Conservation (phyloP, 92 coral and sea anemone genomes). For the Porites evermanni region DNA sequence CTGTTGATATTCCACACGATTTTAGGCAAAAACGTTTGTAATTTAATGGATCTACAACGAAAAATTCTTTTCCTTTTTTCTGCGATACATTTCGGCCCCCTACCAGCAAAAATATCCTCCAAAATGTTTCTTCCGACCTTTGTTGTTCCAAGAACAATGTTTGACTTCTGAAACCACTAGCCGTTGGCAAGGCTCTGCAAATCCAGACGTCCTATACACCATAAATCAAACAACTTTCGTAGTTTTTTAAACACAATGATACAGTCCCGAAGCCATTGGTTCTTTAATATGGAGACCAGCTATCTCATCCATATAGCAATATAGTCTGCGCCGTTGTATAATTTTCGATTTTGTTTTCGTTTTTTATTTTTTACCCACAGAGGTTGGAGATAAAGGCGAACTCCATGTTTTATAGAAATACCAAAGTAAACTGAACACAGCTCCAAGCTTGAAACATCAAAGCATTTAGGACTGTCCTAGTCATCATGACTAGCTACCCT, state of each 20-base stretch:
- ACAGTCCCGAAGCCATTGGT: too few species aligned
- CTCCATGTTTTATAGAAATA: neutral
- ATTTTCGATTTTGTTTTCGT: neutral
- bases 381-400: neutral
- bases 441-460: neutral
- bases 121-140: neutral
- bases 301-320: neutral
- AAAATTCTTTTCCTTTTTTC: neutral
- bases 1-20: neutral
- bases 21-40: neutral
- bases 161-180: too few species aligned
- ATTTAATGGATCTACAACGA: neutral
- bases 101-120: neutral
- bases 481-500: too few species aligned
- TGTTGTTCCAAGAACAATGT: conserved; percentile 12
- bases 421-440: neutral
- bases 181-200: too few species aligned
- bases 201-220: neutral
- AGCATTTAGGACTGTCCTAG: neutral
- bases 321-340: neutral
- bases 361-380: neutral
- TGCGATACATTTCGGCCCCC: conserved; percentile 9
- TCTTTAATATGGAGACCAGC: neutral
- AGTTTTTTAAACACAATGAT: too few species aligned
- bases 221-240: too few species aligned